Conservation (phyloP, 1,140 invertebrate genomes). For the Brachionus sp. region DNA sequence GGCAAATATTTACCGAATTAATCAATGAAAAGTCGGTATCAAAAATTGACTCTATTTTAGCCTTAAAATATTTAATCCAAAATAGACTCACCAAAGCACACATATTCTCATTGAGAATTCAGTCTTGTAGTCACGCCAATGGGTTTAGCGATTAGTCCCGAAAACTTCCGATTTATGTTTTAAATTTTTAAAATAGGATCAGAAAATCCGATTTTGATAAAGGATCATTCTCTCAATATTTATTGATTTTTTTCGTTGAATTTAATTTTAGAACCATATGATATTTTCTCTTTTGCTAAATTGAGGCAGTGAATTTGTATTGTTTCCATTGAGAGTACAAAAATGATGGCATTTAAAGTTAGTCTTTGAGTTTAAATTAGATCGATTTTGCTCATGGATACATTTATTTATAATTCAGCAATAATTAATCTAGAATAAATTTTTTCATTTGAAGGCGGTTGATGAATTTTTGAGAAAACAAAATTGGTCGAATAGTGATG, state of each 20-base stretch:
- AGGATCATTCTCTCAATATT: not conserved
- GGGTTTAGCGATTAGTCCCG: not conserved
- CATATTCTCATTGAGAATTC: not conserved
- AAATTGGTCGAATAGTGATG: not conserved
- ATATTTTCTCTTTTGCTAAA: conserved; percentile 1
- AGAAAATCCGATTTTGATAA: not conserved
- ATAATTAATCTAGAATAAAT: not conserved
- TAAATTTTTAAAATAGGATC: not conserved
- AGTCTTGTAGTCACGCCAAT: not conserved
- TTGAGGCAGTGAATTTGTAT: not conserved
- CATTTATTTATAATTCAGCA: not conserved
- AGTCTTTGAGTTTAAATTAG: not conserved
- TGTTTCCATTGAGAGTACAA: not conserved
- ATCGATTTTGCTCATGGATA: not conserved
- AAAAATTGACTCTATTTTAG: not conserved
- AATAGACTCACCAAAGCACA: not conserved
- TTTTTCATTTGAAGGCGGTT: not conserved
- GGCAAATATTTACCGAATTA: conserved; percentile 1
- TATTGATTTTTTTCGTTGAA: not conserved
- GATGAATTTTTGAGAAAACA: conserved; percentile 23
- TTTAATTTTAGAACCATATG: conserved; percentile 8
- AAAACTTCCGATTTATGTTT: not conserved
- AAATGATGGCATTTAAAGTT: conserved; percentile 45
- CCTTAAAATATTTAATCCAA: not conserved
- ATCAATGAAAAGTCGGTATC: not conserved